These are phyloP conservation scores for Dryobota labecula DNA, from an alignment of 2,888 invertebrate genomes.

Conservation along the genomic window DNA sequence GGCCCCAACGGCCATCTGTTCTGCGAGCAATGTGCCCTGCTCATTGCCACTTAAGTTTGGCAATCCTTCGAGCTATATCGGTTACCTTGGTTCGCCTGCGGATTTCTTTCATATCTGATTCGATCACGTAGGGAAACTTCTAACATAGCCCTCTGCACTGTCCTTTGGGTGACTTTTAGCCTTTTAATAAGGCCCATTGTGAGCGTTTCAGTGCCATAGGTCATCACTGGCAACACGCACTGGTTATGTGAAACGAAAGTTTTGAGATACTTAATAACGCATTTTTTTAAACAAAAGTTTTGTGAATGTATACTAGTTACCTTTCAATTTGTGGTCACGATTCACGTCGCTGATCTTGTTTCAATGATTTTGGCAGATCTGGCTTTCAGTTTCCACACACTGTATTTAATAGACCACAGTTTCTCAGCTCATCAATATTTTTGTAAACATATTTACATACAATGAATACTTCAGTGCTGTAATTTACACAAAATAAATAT, in stretches of 20 bases:
- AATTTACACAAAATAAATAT: constrained; percentile 27
- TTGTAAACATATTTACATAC: constrained; percentile 11
- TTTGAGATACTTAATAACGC: neutral
- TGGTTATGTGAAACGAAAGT: neutral
- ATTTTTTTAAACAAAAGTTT: neutral
- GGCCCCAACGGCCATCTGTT: too few species aligned
- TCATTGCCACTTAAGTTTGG: too few species aligned
- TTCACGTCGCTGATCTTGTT: neutral
- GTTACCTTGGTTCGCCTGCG: too few species aligned
- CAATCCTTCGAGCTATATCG: too few species aligned
- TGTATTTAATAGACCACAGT: neutral
- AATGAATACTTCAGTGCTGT: constrained; percentile 32
- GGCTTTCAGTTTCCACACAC: neutral
- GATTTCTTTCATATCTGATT: too few species aligned
- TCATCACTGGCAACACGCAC: too few species aligned
- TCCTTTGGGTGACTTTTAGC: too few species aligned
- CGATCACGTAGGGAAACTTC: too few species aligned
- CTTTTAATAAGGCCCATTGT: too few species aligned
- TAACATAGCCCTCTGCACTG: too few species aligned
- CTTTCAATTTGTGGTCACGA: neutral
- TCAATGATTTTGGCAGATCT: neutral
- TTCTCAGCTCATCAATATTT: constrained; percentile 3
- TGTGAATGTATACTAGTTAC: neutral
- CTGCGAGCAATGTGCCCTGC: too few species aligned
- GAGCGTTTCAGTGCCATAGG: too few species aligned